phyloP scores from a whole-genome alignment of 2,113 vertebrate genomes.

The Nyctibius bracteatus region DNA sequence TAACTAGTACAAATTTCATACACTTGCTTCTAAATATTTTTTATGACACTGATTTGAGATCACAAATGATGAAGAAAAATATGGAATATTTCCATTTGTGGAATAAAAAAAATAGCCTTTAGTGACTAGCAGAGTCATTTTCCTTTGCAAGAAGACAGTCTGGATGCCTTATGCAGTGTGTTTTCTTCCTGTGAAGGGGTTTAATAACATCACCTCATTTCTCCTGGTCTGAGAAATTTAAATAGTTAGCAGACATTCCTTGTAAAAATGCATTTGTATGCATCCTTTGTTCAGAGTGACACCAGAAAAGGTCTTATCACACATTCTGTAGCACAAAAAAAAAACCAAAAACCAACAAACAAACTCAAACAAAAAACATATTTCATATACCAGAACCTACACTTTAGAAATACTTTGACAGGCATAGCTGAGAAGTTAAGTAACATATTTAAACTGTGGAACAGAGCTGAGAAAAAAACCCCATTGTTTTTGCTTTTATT shows the following conservation, averaged over 20 bases:
- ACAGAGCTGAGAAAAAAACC: not conserved
- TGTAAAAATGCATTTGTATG: not conserved
- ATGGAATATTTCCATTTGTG: not conserved
- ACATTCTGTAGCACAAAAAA: not conserved
- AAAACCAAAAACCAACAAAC: no score
- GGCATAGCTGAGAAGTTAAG: not conserved
- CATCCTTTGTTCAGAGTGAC: not conserved
- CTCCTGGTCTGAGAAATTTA: not conserved
- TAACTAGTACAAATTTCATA: not conserved
- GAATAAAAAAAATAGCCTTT: not conserved
- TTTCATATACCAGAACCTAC: not conserved
- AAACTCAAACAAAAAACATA: not conserved
- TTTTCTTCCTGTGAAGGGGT: not conserved
- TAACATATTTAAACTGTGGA: not conserved
- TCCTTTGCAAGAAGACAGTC: not conserved
- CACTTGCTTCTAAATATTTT: not conserved
- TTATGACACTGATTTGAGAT: not conserved
- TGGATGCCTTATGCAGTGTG: not conserved
- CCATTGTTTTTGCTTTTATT: not conserved
- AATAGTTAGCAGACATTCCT: not conserved
- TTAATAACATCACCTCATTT: not conserved
- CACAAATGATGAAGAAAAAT: not conserved
- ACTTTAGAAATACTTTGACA: not conserved
- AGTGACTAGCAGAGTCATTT: not conserved
- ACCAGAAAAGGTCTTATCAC: not conserved